A percentile compares a stretch with the other conserved stretches of the same genome.
Conservation (phyloP, 2,888 invertebrate species). For the Lagria hirta region DNA sequence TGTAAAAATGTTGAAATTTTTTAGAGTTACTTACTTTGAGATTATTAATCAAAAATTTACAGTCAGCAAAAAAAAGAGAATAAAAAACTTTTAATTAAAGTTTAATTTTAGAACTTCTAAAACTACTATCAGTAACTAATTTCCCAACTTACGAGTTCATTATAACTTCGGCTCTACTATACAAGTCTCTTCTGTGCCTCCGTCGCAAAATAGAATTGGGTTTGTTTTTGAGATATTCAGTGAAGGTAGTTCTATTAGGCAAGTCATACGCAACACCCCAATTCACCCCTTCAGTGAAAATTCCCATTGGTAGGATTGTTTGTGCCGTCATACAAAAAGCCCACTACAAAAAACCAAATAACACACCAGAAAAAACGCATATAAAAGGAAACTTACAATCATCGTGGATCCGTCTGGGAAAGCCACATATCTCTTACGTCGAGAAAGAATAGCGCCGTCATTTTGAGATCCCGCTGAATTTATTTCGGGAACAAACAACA, state of each 20-base stretch:
- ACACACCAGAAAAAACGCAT: conserved; percentile 4
- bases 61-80: too few species aligned
- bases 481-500: conserved; percentile 25
- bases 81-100: too few species aligned
- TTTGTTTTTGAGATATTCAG: conserved; percentile 16
- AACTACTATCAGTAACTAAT: too few species aligned
- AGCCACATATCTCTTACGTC: conserved; percentile 65
- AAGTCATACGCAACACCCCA: conserved; percentile 76
- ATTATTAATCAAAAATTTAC: too few species aligned
- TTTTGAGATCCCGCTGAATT: conserved; percentile 17
- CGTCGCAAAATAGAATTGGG: conserved; percentile 58
- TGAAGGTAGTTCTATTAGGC: conserved; percentile 61
- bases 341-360: conserved; percentile 54
- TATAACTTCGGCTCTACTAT: conserved; percentile 66
- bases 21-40: too few species aligned
- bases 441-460: conserved; percentile 54
- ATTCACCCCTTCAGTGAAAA: conserved; percentile 69
- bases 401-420: conserved; percentile 73
- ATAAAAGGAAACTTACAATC: conserved; percentile 60
- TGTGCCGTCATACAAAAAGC: conserved; percentile 61
- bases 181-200: conserved; percentile 66
- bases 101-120: too few species aligned
- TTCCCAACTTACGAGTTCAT: conserved; percentile 64
- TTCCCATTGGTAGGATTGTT: conserved; percentile 57
- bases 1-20: too few species aligned